A percentile compares a stretch with the other conserved stretches of the same genome.
These are phyloP conservation scores for Mobula birostris DNA, from an alignment of 2,113 vertebrate genomes.

Conservation along the genomic window DNA sequence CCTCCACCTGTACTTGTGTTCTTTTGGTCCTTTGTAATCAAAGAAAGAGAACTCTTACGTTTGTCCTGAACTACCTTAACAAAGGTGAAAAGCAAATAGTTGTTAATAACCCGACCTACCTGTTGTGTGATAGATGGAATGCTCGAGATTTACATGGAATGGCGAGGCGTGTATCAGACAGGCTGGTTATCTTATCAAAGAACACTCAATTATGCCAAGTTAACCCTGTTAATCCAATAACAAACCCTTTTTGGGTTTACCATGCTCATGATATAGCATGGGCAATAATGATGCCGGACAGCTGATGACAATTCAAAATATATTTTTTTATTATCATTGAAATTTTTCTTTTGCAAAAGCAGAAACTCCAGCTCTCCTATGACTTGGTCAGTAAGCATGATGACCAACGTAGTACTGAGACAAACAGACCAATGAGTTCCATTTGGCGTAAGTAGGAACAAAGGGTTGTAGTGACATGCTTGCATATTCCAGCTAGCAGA, in stretches of 20 bases:
- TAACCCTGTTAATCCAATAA: background rate
- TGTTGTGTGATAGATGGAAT: background rate
- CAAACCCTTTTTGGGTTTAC: background rate
- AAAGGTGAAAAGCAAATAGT: background rate
- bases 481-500: too few relatives aligned
- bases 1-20: too few relatives aligned
- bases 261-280: background rate
- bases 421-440: too few relatives aligned
- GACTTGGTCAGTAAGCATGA: background rate
- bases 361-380: background rate
- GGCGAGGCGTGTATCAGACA: background rate
- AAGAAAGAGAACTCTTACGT: background rate
- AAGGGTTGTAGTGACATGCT: too few relatives aligned
- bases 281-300: background rate
- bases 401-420: background rate
- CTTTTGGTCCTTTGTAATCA: background rate
- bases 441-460: too few relatives aligned
- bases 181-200: background rate
- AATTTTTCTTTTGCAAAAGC: background rate
- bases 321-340: background rate
- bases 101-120: background rate
- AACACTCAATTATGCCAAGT: background rate
- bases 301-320: background rate
- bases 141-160: background rate
- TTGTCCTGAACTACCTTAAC: conserved; percentile 3